Evolutionary conservation across 2,113 vertebrate species (phyloP), one percentile per base, ranked within the genome.

Genomic region (Eulemur rufifrons): DNA sequence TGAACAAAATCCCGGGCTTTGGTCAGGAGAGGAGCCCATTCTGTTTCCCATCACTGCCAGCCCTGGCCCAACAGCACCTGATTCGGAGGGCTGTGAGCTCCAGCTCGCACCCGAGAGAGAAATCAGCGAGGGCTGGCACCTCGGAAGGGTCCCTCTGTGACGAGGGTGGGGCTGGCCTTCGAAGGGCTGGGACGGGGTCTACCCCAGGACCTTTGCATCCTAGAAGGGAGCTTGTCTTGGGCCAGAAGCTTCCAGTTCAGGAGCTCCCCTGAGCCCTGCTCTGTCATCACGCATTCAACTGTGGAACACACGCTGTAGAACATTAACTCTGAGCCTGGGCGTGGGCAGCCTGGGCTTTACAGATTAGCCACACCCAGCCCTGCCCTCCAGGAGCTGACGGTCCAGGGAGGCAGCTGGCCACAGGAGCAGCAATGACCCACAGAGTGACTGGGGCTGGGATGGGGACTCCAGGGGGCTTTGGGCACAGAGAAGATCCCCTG

Each of bases 261-360:
- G 59, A 52, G 34, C 45, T 37, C 21, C 52, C 52, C 8, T 63
- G 61, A 29, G 47, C 25, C 54, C 37, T 50, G 29, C 59, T 32
- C 59, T 13, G 7, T 50, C 69, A n/a, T 25, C 1, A 0, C 2
- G 2, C 4, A 0, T 11, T 23, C 20, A 5, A 12, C n/a, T 50
- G 2, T 42, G 14, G n/a, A 45, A 54, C 63, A 74, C n/a, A 13
- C 1, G 13, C 25, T 23, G 21, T 8, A 5, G 32, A 54, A 7
- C 29, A 23, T 39, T 11, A 13, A 23, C 5, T 78, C 88, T 9
- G 42, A 84, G 47, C n/a, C 29, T 5, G 32, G 27, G 25, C 11
- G 45, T 6, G 11, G 45, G 83, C 17, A 3, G 25, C 18, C 80
- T 42, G 20, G 20, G 52, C 1, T 0, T 45, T 23, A 1, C 3